These are phyloP conservation scores for Eupithecia insigniata DNA, from an alignment of 2,888 invertebrate genomes.

Conservation along the genomic window DNA sequence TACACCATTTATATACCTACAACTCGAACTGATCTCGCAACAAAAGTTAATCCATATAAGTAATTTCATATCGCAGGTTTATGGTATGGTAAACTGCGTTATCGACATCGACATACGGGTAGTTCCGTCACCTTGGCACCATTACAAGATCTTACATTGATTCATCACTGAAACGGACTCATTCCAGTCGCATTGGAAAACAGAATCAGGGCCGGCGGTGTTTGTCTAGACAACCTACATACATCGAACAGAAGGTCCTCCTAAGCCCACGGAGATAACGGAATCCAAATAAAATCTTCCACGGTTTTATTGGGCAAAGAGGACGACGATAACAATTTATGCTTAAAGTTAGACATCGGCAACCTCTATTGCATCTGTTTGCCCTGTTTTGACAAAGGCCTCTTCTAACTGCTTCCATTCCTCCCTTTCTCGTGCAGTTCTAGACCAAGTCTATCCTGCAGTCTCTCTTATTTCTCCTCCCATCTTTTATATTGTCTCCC, in stretches of 20 bases:
- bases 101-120: conserved; percentile 79
- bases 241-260: conserved; percentile 28
- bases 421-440: no score
- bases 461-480: no score
- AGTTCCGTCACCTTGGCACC: conserved; percentile 71
- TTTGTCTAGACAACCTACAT: conserved; percentile 57
- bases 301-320: conserved; percentile 23
- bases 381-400: no score
- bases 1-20: conserved; percentile 4
- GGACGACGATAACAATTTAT: conserved; percentile 35
- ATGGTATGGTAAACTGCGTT: conserved; percentile 60
- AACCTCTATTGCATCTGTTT: no score
- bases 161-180: conserved; percentile 55
- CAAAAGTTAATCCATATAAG: conserved; percentile 29
- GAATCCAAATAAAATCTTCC: conserved; percentile 27
- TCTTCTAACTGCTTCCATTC: no score
- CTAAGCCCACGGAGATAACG: conserved; percentile 30
- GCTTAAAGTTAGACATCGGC: no score
- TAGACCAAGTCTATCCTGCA: no score
- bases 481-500: no score
- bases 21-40: conserved; percentile 42
- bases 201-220: conserved; percentile 64
- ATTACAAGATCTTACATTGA: conserved; percentile 63
- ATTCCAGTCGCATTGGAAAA: conserved; percentile 66
- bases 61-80: conserved; percentile 48